Evolutionary conservation across 2,888 invertebrate species (phyloP).

Genomic region (Caenorhabditis sp.): DNA sequence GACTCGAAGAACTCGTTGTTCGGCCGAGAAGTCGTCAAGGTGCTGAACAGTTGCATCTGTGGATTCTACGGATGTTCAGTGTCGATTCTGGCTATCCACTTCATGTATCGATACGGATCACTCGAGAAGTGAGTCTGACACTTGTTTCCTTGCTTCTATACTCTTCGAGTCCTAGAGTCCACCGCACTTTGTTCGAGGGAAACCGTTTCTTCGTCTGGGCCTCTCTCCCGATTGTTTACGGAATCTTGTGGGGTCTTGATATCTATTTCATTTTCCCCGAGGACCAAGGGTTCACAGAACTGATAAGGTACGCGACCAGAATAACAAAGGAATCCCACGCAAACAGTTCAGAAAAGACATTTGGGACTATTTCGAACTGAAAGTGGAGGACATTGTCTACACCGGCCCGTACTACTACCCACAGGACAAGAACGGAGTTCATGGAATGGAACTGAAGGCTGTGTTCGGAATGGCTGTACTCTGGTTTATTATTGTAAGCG

Average conservation of each 20-base stretch:
- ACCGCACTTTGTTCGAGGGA: slow-evolving; percentile 27
- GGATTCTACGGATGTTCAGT: slow-evolving; percentile 45
- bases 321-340: no score
- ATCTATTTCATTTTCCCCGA: slow-evolving; percentile 40
- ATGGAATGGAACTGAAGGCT: slow-evolving; percentile 12
- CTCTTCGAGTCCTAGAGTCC: not conserved
- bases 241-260: slow-evolving; percentile 24
- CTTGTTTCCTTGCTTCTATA: not conserved
- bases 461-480: slow-evolving; percentile 30
- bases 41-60: slow-evolving; percentile 40
- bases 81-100: slow-evolving; percentile 29
- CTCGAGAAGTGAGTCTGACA: slow-evolving; percentile 19
- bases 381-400: slow-evolving; percentile 36
- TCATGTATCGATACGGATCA: slow-evolving; percentile 39
- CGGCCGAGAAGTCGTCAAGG: slow-evolving; percentile 12
- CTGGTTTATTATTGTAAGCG: slow-evolving; percentile 35
- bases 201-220: slow-evolving; percentile 10
- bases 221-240: slow-evolving; percentile 14
- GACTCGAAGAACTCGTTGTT: slow-evolving; percentile 32
- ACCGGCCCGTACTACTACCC: slow-evolving; percentile 40
- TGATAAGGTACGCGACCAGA: slow-evolving; percentile 6
- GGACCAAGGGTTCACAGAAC: slow-evolving; percentile 34
- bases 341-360: slow-evolving; percentile 40
- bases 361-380: slow-evolving; percentile 44
- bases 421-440: slow-evolving; percentile 27